Conservation (phyloP, 2,113 vertebrate species). For the Cyphomyrus plagiostoma region DNA sequence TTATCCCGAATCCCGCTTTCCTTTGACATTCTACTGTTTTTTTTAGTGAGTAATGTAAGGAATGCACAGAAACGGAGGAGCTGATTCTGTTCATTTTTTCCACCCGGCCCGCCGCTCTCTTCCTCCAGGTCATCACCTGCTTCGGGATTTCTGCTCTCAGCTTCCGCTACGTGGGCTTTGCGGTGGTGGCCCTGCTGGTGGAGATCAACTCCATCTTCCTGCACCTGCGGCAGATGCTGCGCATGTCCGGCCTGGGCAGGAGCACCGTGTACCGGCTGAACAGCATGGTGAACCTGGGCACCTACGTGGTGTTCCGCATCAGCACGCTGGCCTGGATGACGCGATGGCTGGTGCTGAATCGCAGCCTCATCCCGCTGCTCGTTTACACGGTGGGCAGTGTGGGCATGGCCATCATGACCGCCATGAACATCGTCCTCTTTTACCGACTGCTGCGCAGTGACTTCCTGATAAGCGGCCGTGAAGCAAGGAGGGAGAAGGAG, state of each 20-base stretch:
- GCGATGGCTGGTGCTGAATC: slow-evolving; percentile 76
- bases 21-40: background rate
- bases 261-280: slow-evolving; percentile 68
- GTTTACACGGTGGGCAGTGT: slow-evolving; percentile 70
- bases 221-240: slow-evolving; percentile 74
- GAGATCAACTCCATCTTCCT: slow-evolving; percentile 89
- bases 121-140: slow-evolving; percentile 75
- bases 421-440: slow-evolving; percentile 75
- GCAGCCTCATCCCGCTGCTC: slow-evolving; percentile 62
- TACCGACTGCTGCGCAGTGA: slow-evolving; percentile 73
- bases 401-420: slow-evolving; percentile 76
- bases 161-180: slow-evolving; percentile 69
- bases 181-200: slow-evolving; percentile 80
- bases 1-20: background rate
- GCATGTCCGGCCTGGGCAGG: slow-evolving; percentile 64
- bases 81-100: background rate
- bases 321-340: slow-evolving; percentile 86
- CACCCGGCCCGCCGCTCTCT: background rate
- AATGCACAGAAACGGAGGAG: background rate
- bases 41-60: background rate
- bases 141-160: slow-evolving; percentile 70
- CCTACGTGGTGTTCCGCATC: slow-evolving; percentile 81
- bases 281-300: slow-evolving; percentile 79
- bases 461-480: slow-evolving; percentile 61
- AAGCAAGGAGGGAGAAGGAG: slow-evolving; percentile 57